Percentiles rank a stretch among this genome's conserved stretches.
These are phyloP conservation scores for Paradoxurus hermaphroditus DNA, from an alignment of 2,113 vertebrate species.

Conservation along the genomic window DNA sequence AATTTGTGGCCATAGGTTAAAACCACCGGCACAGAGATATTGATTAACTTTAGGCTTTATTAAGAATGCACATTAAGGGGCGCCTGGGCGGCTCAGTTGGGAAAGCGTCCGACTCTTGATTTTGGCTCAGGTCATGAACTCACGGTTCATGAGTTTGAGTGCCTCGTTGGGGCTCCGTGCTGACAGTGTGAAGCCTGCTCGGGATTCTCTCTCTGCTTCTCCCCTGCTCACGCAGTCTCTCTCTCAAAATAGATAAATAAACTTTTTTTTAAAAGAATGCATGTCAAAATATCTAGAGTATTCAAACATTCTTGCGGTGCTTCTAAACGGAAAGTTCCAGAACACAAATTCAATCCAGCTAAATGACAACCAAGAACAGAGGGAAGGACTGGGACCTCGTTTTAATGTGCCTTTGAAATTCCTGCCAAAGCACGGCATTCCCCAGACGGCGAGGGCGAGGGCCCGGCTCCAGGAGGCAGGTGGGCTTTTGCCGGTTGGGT, in stretches of 20 bases:
- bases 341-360: not conserved
- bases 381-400: not conserved
- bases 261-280: not conserved
- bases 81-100: too few relatives aligned
- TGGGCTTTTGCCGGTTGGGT: not conserved
- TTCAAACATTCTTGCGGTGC: not conserved
- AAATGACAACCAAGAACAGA: not conserved
- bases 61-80: not conserved
- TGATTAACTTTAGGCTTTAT: conserved; percentile 8
- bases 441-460: not conserved
- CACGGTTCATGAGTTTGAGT: too few relatives aligned
- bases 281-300: not conserved
- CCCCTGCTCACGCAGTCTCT: too few relatives aligned
- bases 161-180: too few relatives aligned
- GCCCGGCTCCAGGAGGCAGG: not conserved
- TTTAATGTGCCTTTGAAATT: not conserved
- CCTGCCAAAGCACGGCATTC: too few relatives aligned
- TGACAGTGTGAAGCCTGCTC: too few relatives aligned
- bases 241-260: too few relatives aligned
- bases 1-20: not conserved
- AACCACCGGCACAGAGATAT: not conserved
- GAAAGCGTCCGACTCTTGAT: too few relatives aligned
- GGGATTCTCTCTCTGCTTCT: too few relatives aligned
- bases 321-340: not conserved
- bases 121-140: too few relatives aligned